A percentile compares a stretch with the other conserved stretches of the same genome.
Evolutionary conservation across 2,113 vertebrate genomes (phyloP).

Genomic region (Amphiprion percula): DNA sequence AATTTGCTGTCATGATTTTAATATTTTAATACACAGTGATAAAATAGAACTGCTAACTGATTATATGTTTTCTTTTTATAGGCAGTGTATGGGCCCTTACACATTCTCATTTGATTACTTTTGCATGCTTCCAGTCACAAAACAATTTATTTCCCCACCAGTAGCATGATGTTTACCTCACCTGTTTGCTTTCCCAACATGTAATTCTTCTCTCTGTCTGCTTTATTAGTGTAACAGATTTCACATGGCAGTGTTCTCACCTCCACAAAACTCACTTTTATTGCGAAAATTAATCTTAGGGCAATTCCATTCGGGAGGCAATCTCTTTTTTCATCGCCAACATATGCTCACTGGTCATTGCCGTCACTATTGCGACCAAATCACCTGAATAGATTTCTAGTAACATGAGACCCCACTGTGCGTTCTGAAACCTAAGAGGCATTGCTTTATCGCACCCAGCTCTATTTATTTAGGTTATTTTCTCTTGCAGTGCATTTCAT

Average conservation of each 20-base stretch:
- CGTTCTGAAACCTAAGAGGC: slow-evolving; percentile 48
- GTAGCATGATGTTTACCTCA: slow-evolving; percentile 45
- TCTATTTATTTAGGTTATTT: slow-evolving; percentile 52
- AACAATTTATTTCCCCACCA: slow-evolving; percentile 35
- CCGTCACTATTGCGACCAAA: slow-evolving; percentile 34
- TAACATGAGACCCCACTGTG: slow-evolving; percentile 38
- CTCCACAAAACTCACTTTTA: slow-evolving; percentile 53
- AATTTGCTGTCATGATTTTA: background rate
- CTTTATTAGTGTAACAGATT: slow-evolving; percentile 32
- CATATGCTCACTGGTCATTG: slow-evolving; percentile 47
- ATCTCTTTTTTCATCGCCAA: slow-evolving; percentile 42
- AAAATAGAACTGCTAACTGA: slow-evolving; percentile 44
- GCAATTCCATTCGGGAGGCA: slow-evolving; percentile 29
- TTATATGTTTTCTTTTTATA: slow-evolving; percentile 52
- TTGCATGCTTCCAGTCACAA: slow-evolving; percentile 58
- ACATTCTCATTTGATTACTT: slow-evolving; percentile 42
- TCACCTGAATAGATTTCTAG: slow-evolving; percentile 50
- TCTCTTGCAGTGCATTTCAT: slow-evolving; percentile 64
- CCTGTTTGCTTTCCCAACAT: slow-evolving; percentile 37
- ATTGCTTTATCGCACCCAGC: slow-evolving; percentile 33
- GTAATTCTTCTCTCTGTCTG: slow-evolving; percentile 15
- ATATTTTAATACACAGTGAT: slow-evolving; percentile 4
- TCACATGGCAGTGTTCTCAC: slow-evolving; percentile 45
- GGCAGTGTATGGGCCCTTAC: slow-evolving; percentile 36
- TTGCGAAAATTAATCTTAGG: slow-evolving; percentile 32